These are phyloP conservation scores for Tipula confusa DNA, from an alignment of 2,888 invertebrate genomes.

Conservation along the genomic window DNA sequence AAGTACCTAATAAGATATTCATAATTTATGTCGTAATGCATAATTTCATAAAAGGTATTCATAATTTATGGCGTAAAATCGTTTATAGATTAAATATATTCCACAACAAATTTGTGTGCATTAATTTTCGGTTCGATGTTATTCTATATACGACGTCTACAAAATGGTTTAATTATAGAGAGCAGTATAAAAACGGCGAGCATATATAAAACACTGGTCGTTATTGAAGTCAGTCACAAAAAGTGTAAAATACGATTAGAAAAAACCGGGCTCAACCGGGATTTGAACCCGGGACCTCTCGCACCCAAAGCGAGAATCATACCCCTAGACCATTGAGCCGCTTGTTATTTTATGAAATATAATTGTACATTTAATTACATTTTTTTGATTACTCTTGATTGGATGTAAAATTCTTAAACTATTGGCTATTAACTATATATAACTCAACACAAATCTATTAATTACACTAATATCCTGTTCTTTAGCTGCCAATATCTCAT, in stretches of 20 bases:
- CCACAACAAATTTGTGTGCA: neutral
- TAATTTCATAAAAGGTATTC: neutral
- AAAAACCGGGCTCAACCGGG: conserved; percentile 47
- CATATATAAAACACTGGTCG: neutral
- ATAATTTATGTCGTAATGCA: neutral
- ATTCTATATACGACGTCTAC: neutral
- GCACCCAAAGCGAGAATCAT: conserved; percentile 50
- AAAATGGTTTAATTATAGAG: neutral
- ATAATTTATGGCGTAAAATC: neutral
- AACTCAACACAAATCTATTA: too few relatives aligned
- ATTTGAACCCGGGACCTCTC: conserved; percentile 50
- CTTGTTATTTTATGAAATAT: too few relatives aligned
- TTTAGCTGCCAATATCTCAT: too few relatives aligned
- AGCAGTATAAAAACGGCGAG: neutral
- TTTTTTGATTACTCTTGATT: too few relatives aligned
- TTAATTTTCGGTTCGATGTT: conserved; percentile 8
- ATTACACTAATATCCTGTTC: too few relatives aligned
- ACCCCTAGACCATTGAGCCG: conserved; percentile 50
- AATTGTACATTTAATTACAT: too few relatives aligned
- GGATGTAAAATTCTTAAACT: too few relatives aligned
- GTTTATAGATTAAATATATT: neutral
- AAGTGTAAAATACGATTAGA: neutral
- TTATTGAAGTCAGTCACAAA: neutral
- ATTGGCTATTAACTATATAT: too few relatives aligned
- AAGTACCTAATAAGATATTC: too few relatives aligned